phyloP scores from a whole-genome alignment of 2,113 vertebrate species.

The Scomber colias region DNA sequence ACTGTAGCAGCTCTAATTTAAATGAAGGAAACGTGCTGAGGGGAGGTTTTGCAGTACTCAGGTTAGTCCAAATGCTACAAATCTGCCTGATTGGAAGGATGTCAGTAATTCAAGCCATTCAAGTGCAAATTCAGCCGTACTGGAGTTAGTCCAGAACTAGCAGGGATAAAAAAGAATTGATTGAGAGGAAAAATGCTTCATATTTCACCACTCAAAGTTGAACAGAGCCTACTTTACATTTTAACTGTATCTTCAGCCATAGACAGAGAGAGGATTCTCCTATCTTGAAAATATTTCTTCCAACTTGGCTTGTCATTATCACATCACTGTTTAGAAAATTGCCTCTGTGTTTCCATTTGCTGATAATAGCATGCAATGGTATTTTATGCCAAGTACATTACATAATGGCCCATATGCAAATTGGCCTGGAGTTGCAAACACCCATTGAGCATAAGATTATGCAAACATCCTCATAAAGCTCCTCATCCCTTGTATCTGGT shows the following conservation, averaged over 20 bases:
- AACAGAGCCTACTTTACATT: background rate
- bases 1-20: slow-evolving; percentile 15
- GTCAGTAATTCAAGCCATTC: slow-evolving; percentile 53
- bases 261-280: background rate
- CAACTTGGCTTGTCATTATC: background rate
- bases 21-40: slow-evolving; percentile 33
- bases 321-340: slow-evolving; percentile 19
- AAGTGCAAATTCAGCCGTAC: slow-evolving; percentile 47
- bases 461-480: slow-evolving; percentile 13
- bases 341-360: slow-evolving; percentile 34
- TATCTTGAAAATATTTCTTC: background rate
- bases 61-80: slow-evolving; percentile 51
- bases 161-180: slow-evolving; percentile 9
- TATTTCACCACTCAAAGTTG: slow-evolving; percentile 13
- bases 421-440: slow-evolving; percentile 31
- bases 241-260: slow-evolving; percentile 9
- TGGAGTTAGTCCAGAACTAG: slow-evolving; percentile 26
- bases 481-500: background rate
- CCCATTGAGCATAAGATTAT: slow-evolving; percentile 12
- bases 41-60: slow-evolving; percentile 1
- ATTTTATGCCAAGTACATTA: slow-evolving; percentile 25
- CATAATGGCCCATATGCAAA: slow-evolving; percentile 8
- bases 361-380: slow-evolving; percentile 12
- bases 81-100: slow-evolving; percentile 54
- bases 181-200: slow-evolving; percentile 4